Evolutionary conservation across 2,797 vertebrate species (phyloP).

Genomic region (Takifugu rubripes): DNA sequence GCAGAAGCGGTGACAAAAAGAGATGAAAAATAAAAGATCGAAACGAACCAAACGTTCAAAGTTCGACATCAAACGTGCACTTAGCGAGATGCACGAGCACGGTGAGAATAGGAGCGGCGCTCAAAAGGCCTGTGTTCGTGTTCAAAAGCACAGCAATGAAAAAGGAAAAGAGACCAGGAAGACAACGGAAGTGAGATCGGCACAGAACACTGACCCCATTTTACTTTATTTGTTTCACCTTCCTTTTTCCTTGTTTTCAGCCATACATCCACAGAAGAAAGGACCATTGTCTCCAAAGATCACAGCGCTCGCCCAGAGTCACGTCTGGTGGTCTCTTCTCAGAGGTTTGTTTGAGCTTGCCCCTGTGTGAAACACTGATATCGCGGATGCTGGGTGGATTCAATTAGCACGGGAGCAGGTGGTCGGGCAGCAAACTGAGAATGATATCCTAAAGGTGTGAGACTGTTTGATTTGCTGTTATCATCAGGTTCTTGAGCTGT

Average conservation of each 20-base stretch:
- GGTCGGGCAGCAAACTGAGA: constrained; percentile 53
- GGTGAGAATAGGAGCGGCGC: constrained; percentile 5
- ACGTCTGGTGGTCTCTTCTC: background rate
- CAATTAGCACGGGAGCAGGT: constrained; percentile 60
- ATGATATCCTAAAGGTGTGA: constrained; percentile 56
- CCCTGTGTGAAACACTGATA: constrained; percentile 15
- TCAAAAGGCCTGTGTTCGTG: constrained; percentile 1
- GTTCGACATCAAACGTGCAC: constrained; percentile 25
- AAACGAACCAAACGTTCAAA: constrained; percentile 3
- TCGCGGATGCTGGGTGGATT: constrained; percentile 6
- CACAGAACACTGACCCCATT: constrained; percentile 5
- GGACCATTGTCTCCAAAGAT: background rate
- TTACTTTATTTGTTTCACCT: background rate
- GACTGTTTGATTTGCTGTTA: constrained; percentile 42
- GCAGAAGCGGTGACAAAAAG: background rate
- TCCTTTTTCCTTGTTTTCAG: constrained; percentile 5
- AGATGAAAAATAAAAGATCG: background rate
- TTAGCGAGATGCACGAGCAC: constrained; percentile 8
- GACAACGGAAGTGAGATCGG: background rate
- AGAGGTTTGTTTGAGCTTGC: constrained; percentile 8
- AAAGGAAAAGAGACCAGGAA: background rate
- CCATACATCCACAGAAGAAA: background rate
- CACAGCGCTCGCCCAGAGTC: background rate
- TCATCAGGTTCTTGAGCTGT: constrained; percentile 17
- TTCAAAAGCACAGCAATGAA: constrained; percentile 5